These are phyloP conservation scores for Rhynchomys soricoides DNA, from an alignment of 2,113 vertebrate species.

Conservation along the genomic window DNA sequence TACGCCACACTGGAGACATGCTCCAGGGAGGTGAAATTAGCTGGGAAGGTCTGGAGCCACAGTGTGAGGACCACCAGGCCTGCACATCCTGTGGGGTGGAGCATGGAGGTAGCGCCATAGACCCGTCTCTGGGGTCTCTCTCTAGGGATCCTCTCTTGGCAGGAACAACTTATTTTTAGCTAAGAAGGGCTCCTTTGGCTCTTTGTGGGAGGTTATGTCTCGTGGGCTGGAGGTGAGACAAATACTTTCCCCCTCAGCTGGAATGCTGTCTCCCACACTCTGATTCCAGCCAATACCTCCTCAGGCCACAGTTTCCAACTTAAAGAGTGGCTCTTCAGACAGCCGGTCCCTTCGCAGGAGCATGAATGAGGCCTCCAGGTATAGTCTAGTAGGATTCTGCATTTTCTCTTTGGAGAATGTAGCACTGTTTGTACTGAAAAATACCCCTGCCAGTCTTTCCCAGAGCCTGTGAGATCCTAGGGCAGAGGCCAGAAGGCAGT, in stretches of 20 bases:
- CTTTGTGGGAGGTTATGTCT: background rate
- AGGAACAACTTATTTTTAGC: conserved; percentile 60
- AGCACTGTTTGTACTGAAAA: background rate
- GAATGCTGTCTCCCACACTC: background rate
- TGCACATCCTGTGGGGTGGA: conserved; percentile 37
- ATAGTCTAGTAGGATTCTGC: background rate
- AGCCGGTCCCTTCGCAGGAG: background rate
- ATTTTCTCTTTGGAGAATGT: background rate
- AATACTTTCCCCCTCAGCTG: background rate
- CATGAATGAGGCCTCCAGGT: background rate
- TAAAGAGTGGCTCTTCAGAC: background rate
- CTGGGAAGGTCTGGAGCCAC: conserved; percentile 75
- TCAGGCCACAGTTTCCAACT: background rate
- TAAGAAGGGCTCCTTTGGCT: conserved; percentile 42
- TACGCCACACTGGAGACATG: conserved; percentile 72
- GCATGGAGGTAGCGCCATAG: background rate
- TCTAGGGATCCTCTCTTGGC: conserved; percentile 1
- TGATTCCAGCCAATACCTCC: background rate
- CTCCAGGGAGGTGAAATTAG: conserved; percentile 74
- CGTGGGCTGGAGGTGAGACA: background rate
- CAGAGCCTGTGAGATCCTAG: background rate
- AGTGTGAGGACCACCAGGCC: conserved; percentile 70
- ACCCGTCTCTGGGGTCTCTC: background rate
- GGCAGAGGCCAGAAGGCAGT: background rate
- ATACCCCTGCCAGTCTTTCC: background rate